Percentiles rank a stretch among this genome's conserved stretches.
Conservation (phyloP, 2,113 vertebrate genomes). For the Glaucidium brasilianum region DNA sequence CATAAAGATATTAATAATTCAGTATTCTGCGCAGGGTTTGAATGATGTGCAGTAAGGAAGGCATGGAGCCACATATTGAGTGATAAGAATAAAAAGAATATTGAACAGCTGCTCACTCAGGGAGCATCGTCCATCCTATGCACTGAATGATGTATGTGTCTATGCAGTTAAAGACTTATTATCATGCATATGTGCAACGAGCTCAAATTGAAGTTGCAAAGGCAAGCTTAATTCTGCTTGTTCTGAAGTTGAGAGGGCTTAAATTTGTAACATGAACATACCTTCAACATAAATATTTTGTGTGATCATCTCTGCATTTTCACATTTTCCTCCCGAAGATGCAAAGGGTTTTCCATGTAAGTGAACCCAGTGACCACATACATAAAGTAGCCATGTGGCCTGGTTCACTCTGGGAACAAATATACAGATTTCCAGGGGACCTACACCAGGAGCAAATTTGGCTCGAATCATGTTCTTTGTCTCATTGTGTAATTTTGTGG, state of each 20-base stretch:
- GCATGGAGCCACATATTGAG: constrained; percentile 62
- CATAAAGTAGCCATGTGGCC: not conserved
- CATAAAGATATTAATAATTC: constrained; percentile 62
- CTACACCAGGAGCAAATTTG: not conserved
- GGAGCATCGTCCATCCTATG: constrained; percentile 44
- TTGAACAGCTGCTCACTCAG: constrained; percentile 58
- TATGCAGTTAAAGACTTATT: constrained; percentile 47
- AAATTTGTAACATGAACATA: not conserved
- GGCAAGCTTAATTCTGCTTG: not conserved
- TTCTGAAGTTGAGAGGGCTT: not conserved
- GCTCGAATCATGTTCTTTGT: not conserved
- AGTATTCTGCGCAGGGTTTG: not conserved
- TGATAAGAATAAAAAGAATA: constrained; percentile 67
- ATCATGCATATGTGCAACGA: constrained; percentile 42
- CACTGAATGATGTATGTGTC: constrained; percentile 58
- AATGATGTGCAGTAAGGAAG: constrained; percentile 49
- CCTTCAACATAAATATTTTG: not conserved
- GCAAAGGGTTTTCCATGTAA: not conserved
- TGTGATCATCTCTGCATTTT: not conserved
- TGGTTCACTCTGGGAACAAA: not conserved
- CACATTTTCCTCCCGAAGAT: not conserved
- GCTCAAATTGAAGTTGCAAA: constrained; percentile 52
- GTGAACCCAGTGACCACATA: not conserved
- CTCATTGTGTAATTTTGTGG: not conserved
- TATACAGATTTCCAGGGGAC: not conserved